Base-by-base conservation (phyloP, 1,140 invertebrate genomes). In the Drosophila lowei region DNA sequence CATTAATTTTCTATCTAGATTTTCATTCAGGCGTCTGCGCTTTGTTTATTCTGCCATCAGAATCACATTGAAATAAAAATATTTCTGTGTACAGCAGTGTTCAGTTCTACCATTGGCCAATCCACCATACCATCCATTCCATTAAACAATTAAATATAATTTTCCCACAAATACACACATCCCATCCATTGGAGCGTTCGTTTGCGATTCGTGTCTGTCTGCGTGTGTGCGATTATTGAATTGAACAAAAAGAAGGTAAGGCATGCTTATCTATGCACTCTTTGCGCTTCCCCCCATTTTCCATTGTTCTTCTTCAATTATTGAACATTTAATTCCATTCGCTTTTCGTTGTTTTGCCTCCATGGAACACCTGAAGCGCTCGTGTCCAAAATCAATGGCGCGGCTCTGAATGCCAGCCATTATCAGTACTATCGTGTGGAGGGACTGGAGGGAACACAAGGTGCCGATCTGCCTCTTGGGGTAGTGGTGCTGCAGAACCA, bases 371-470 rank as follows among this genome's bases (percentile, higher is more conserved):
- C 50, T 59, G 52, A 50, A 72, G 71, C 41, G 43, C 70, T 64
- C 72, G 77, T 57, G 73, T 68, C 53, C 60, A 59, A 58, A 71
- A 77, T 81, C 68, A 72, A 88, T 75, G 83, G 78, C 16, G 52
- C 46, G 34, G 52, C 59, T 58, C 44, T 88, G 57, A 81, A 88
- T 63, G 62, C 58, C 23, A 83, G 62, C 52, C 25, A 59, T 23
- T 76, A 60, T 79, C 48, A 83, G 56, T 70, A 79, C 66, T 66
- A 76, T 63, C 47, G 72, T 13, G 34, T 60, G 52, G 38, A 28
- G 23, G 46, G 34, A 11, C 15, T 6, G 21, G 16, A 34, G 16
- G 38, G 55, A 68, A 6, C 23, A 16, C 47, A 41, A 13, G n/a
- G 3, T 25, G 48, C 58, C 23, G 42, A 60, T 11, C 49, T 34